phyloP scores from a whole-genome alignment of 2,888 invertebrate species.

The Drosophila percnosoma region DNA sequence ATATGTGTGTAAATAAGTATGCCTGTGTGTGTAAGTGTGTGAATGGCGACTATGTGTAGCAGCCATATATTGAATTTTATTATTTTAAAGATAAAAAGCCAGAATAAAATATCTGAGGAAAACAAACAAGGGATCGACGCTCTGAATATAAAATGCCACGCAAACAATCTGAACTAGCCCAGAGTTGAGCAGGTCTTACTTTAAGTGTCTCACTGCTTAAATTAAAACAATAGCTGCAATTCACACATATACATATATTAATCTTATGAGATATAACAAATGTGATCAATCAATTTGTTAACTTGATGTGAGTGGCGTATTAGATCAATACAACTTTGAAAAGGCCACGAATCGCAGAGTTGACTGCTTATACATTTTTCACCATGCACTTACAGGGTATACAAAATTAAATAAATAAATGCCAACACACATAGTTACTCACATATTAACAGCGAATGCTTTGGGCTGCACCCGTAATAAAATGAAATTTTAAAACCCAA shows the following conservation, averaged over 20 bases:
- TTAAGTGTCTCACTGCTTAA: neutral
- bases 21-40: conserved; percentile 29
- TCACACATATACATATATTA: neutral
- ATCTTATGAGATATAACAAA: neutral
- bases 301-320: neutral
- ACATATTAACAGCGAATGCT: conserved; percentile 45
- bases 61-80: conserved; percentile 73
- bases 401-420: conserved; percentile 2
- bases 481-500: conserved; percentile 64
- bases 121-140: conserved; percentile 23
- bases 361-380: neutral
- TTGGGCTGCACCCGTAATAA: conserved; percentile 54
- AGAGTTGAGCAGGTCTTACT: neutral
- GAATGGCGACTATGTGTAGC: conserved; percentile 35
- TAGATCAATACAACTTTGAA: neutral
- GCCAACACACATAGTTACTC: conserved; percentile 8
- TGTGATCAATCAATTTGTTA: neutral
- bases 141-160: conserved; percentile 26
- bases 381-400: conserved; percentile 44
- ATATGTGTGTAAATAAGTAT: conserved; percentile 26
- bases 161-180: neutral
- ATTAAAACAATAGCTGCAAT: neutral
- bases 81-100: conserved; percentile 69
- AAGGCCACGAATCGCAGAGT: neutral
- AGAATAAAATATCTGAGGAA: conserved; percentile 42